Evolutionary conservation across 1,140 invertebrate genomes (phyloP), one percentile per base, ranked within the genome.

Genomic region (Papilio glaucus): DNA sequence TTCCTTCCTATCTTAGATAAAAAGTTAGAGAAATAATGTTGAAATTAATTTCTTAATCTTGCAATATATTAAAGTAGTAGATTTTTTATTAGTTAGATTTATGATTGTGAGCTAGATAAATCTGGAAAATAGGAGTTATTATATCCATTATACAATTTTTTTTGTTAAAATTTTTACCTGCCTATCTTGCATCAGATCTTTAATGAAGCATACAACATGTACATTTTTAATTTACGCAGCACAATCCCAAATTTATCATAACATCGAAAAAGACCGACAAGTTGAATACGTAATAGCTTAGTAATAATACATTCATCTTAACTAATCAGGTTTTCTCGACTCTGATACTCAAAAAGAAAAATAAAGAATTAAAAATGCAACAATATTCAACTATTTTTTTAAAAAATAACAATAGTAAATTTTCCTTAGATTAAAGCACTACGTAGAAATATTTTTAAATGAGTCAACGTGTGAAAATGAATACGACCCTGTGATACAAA

Each of bases 251-350:
- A 33, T 39, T 12, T 57, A 61, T 70, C 38, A 37, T 65, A 12
- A 70, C 49, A 29, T 71, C 68, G 60, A 76, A 61, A 63, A 72
- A 70, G 24, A 57, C 42, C 63, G 41, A 72, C 45, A 65, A n/a
- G n/a, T n/a, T n/a, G 41, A 73, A 39, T 18, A 65, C 5, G 24
- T 5, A 41, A 21, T 24, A 24, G 4, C 37, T 37, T 15, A 33
- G 29, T 63, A 45, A 7, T 73, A 74, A 42, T 72, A 73, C 72
- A 62, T 72, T 78, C 49, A 71, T 71, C 78, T 85, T 88, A 89
- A 82, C 42, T 85, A 81, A 86, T 87, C 87, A 90, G 88, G 87
- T 91, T 87, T 49, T 75, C 53, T 78, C 38, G 86, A 87, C 86
- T 88, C 83, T 82, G 85, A 86, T 75, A 49, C 70, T 38, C 37